Evolutionary conservation across 2,113 vertebrate genomes (phyloP), one percentile per base, ranked within the genome.

Genomic region (Sprattus sprattus): DNA sequence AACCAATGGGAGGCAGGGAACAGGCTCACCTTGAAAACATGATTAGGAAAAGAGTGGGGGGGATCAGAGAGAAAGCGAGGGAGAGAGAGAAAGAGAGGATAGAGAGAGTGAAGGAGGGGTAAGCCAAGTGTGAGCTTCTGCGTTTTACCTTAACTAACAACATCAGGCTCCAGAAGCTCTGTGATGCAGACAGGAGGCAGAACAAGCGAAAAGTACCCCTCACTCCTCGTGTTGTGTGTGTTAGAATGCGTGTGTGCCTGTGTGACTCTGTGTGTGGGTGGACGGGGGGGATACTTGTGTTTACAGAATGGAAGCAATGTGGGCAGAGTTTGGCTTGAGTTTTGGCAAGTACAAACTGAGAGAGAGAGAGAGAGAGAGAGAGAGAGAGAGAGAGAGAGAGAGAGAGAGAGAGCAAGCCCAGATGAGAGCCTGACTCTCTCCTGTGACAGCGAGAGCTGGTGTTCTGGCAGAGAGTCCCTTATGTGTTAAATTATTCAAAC

Each of bases 401-500:
- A 64, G 54, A 22, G 54, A 60, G 54, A 60, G 54, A 60, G 16
- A 60, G 54, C 60, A 28, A 54, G 45, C 83, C 60, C 86, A 89
- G 87, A 89, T 89, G 89, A 88, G 81, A 81, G 85, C 67, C 25
- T 67, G 86, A 81, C 75, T 83, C 83, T 87, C 67, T 83, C 88
- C 84, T 88, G 64, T 84, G 87, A 90, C 85, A 87, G 85, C 81
- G 81, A 60, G 85, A 83, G 87, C 86, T 83, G 64, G 78, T 88
- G 87, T 87, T 88, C 87, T 57, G 82, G 86, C 86, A 80, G 50
- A 47, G 57, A 86, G 75, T 87, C 89, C 87, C 87, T 84, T 47
- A 90, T 81, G 85, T 90, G 89, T 82, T 90, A 90, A 88, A 90
- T 90, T 88, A 90, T 88, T 90, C 89, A 88, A 83, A 82, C 83